Evolutionary conservation across 2,888 invertebrate species (phyloP).

Genomic region (Zootermopsis nevadensis): DNA sequence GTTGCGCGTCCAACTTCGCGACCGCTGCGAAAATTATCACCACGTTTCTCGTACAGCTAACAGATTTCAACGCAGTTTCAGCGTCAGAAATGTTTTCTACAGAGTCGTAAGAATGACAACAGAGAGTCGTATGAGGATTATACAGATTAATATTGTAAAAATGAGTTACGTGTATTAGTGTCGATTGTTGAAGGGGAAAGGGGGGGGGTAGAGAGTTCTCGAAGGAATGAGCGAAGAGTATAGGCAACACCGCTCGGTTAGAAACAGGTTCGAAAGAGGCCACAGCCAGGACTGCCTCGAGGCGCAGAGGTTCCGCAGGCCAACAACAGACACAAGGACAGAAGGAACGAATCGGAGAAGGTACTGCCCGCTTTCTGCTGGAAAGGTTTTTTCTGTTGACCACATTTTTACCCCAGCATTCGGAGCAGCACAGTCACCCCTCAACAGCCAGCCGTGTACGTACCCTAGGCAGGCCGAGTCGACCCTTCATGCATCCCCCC

Average conservation of each 20-base stretch:
- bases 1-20: neutral
- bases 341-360: neutral
- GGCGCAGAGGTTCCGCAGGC: conserved; percentile 24
- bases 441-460: conserved; percentile 3
- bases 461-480: conserved; percentile 10
- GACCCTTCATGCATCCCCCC: neutral
- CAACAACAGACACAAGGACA: conserved; percentile 21
- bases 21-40: neutral
- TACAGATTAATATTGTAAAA: neutral
- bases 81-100: neutral
- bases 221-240: neutral
- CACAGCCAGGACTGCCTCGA: conserved; percentile 16
- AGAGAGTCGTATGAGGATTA: neutral
- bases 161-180: neutral
- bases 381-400: neutral
- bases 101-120: neutral
- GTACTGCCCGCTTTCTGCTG: neutral
- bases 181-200: neutral
- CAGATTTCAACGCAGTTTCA: neutral
- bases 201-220: neutral
- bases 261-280: conserved; percentile 48
- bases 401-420: conserved; percentile 18
- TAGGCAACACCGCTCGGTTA: conserved; percentile 32
- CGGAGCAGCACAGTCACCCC: conserved; percentile 24
- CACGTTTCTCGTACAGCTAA: neutral